Evolutionary conservation across 1,140 invertebrate genomes (phyloP), one percentile per base, ranked within the genome.

Genomic region (Drosophila neocordata): DNA sequence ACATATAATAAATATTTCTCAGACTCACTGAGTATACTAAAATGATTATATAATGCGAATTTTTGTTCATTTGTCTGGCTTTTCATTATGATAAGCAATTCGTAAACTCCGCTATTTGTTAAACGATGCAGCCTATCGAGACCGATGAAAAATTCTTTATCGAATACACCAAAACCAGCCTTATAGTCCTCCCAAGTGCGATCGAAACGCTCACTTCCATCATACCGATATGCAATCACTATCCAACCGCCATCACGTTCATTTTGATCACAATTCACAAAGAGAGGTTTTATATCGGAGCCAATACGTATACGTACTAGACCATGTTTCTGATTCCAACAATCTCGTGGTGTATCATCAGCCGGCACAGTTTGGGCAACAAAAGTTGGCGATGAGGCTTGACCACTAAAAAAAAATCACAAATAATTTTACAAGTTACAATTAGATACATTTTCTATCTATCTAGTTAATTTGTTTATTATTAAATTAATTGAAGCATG

Each of bases 1-100:
- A 94, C 91, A 65, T 93, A 93, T 1, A 96, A 93, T 4, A 93
- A 85, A 82, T 95, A 96, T 7, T 94, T 94, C 69, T 95, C 94
- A 8, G 92, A 77, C 80, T 95, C 95, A 13, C 92, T 92, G 15
- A 93, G 93, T 41, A 96, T 92, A 9, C 93, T 93, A 76, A 96
- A 96, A 18, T 93, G 92, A 8, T 93, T 92, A 82, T 96, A 96
- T 11, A 91, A 81, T 1, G 95, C 95, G 34, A 92, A 93, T 11
- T 92, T 93, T 22, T 92, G 92, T 44, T 92, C 91, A 0, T 91
- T 83, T 12, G 92, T 78, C 44, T 94, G 92, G 51, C 95, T 94
- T 68, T 93, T 92, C 91, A 96, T 91, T 41, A 95, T 93, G 15
- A 96, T 93, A 20, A 93, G 83, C 18, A 96, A 79, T 61, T 94